Evolutionary conservation across 1,140 invertebrate genomes (phyloP).

Genomic region (Bombus polaris): DNA sequence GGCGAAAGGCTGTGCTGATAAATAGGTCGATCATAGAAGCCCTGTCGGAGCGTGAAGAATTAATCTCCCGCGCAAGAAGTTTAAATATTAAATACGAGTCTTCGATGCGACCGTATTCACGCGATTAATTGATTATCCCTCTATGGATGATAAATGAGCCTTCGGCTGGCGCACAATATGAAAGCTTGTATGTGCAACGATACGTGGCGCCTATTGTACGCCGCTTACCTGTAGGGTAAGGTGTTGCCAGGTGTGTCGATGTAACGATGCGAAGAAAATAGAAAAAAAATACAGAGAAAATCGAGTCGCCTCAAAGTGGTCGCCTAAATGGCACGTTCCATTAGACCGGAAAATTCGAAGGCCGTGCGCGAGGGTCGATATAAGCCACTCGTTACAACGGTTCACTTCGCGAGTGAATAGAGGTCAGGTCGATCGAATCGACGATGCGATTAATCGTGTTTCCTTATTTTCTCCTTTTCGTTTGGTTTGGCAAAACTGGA

Average conservation of each 20-base stretch:
- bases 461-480: slow-evolving; percentile 29
- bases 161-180: background rate
- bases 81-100: slow-evolving; percentile 40
- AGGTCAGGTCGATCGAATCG: slow-evolving; percentile 52
- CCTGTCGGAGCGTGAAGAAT: slow-evolving; percentile 29
- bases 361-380: slow-evolving; percentile 51
- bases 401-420: slow-evolving; percentile 50
- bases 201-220: background rate
- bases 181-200: background rate
- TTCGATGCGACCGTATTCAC: background rate
- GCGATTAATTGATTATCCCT: slow-evolving; percentile 55
- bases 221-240: background rate
- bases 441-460: slow-evolving; percentile 58
- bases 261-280: slow-evolving; percentile 7
- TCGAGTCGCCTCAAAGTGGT: slow-evolving; percentile 41
- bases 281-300: slow-evolving; percentile 30
- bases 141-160: slow-evolving; percentile 44
- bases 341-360: slow-evolving; percentile 66
- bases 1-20: slow-evolving; percentile 12
- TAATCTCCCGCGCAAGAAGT: slow-evolving; percentile 37
- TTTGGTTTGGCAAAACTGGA: background rate
- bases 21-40: slow-evolving; percentile 44
- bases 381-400: slow-evolving; percentile 49
- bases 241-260: background rate
- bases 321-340: slow-evolving; percentile 55